A percentile compares a stretch with the other conserved stretches of the same genome.
phyloP scores from a whole-genome alignment of 2,888 invertebrate genomes.

The Exocentrus adspersus region DNA sequence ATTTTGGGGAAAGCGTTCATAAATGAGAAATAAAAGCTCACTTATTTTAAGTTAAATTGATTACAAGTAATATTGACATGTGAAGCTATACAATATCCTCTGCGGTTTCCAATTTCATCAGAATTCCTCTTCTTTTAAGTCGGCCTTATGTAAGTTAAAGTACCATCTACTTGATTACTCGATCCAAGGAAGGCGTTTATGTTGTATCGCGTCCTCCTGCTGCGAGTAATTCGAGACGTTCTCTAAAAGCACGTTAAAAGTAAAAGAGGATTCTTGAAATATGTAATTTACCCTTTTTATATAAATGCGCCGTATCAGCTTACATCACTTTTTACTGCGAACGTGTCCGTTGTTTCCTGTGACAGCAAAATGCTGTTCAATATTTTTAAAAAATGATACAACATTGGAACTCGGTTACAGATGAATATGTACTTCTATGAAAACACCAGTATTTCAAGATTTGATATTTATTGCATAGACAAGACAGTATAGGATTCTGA shows the following conservation, averaged over 20 bases:
- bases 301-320: background rate
- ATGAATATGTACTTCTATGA: background rate
- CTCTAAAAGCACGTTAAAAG: constrained; percentile 10
- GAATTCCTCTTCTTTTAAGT: no score
- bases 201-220: background rate
- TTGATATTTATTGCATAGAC: no score
- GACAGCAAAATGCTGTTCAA: background rate
- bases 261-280: constrained; percentile 8
- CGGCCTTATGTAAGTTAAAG: background rate
- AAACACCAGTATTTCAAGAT: background rate
- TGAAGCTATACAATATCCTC: no score
- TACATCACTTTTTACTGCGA: background rate
- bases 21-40: no score
- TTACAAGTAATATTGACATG: no score
- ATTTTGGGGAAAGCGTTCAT: no score
- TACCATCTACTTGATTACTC: background rate
- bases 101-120: no score
- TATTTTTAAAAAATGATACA: no score
- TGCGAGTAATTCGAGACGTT: constrained; percentile 6
- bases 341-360: background rate
- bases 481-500: no score
- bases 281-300: constrained; percentile 1
- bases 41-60: no score
- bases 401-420: background rate
- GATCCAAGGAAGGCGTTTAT: background rate